Evolutionary conservation across 1,140 invertebrate genomes (phyloP), one percentile per base, ranked within the genome.

Genomic region (Bombus balteatus): DNA sequence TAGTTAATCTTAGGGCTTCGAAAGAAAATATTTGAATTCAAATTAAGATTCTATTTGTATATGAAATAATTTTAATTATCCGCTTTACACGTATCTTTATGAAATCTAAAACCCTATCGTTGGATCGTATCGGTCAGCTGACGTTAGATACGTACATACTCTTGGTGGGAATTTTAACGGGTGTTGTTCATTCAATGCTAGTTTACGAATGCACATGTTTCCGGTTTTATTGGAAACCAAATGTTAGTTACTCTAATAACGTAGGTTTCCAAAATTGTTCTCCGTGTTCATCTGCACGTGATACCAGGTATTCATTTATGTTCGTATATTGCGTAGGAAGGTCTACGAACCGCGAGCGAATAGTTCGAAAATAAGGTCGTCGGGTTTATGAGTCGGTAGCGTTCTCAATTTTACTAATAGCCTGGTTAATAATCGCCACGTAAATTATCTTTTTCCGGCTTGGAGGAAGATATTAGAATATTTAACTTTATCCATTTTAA

Each of bases 111-210:
- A 37, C 0, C 5, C 15, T 41, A 86, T 77, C 28, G 65, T 59
- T 43, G 6, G 57, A 71, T 62, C 88, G 70, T 72, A 77, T 37
- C 41, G 53, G 66, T 85, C 88, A 87, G 85, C 78, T 89, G 88
- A 81, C 86, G 65, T 81, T 79, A 81, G 70, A 66, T 73, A 83
- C 80, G 84, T 62, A 22, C 18, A 62, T n/a, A 66, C 8, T 66
- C 57, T 79, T 66, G 34, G 79, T 37, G 47, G 28, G 78, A 70
- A 59, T 87, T 89, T 89, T 79, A 87, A 74, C 89, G 89, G 89
- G 82, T 80, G 85, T 87, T 78, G 62, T 37, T 72, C 59, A 72
- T 78, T 80, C 82, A 41, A 62, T 72, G 71, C 57, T 34, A 66
- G 75, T 80, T 43, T 41, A 62, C n/a, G 28, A 47, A 57, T 9